Evolutionary conservation across 2,797 vertebrate species (phyloP).

Genomic region (Malurus splendens): DNA sequence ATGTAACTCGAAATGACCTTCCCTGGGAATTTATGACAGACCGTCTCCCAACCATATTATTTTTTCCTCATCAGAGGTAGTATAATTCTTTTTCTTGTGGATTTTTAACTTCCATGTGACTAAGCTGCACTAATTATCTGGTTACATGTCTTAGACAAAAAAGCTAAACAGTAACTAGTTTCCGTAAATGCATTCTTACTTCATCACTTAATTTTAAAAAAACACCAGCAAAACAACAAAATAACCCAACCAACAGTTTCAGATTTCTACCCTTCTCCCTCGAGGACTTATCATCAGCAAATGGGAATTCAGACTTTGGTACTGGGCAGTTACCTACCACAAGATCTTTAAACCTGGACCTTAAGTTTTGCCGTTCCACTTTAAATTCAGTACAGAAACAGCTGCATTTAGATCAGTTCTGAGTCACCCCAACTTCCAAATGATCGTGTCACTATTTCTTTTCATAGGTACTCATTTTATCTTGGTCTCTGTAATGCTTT

Average conservation of each 20-base stretch:
- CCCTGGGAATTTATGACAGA: slow-evolving; percentile 98
- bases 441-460: background rate
- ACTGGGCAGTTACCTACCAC: background rate
- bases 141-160: background rate
- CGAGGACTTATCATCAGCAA: background rate
- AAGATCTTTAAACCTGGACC: background rate
- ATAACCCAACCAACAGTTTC: background rate
- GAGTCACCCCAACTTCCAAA: background rate
- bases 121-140: background rate
- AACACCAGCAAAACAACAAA: background rate
- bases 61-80: slow-evolving; percentile 91
- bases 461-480: background rate
- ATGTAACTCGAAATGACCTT: slow-evolving; percentile 90
- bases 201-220: background rate
- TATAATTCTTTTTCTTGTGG: background rate
- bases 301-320: background rate
- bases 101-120: background rate
- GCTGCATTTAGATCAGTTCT: background rate
- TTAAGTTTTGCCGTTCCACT: background rate
- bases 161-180: background rate
- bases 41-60: slow-evolving; percentile 85
- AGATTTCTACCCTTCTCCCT: background rate
- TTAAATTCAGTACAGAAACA: background rate
- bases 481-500: background rate
- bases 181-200: background rate